Conservation (phyloP, 1,140 invertebrate genomes). For the Diabrotica undecimpunctata region DNA sequence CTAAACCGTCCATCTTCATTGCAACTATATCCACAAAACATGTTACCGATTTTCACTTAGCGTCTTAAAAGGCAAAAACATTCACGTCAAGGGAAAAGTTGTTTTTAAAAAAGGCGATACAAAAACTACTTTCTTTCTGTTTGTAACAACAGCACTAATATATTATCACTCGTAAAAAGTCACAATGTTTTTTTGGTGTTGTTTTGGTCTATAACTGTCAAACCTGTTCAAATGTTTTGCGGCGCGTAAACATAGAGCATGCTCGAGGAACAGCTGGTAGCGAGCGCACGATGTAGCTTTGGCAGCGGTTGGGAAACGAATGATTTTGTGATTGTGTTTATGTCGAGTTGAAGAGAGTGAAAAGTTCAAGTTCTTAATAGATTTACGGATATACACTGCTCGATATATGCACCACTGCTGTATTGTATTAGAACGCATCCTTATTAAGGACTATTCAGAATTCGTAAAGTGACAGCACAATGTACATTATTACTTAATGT, state of each 20-base stretch:
- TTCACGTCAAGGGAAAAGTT: conserved; percentile 14
- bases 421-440: too few relatives aligned
- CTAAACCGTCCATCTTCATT: conserved; percentile 2
- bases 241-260: background rate
- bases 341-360: conserved; percentile 1
- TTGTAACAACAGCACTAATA: background rate
- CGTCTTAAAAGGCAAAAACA: background rate
- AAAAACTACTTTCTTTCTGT: background rate
- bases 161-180: background rate
- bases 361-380: conserved; percentile 4
- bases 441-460: too few relatives aligned
- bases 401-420: background rate
- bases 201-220: background rate
- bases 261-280: background rate
- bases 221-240: background rate
- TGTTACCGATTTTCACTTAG: background rate
- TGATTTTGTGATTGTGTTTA: conserved; percentile 13
- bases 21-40: background rate
- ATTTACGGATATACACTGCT: conserved; percentile 9
- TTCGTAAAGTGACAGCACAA: too few relatives aligned
- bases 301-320: background rate
- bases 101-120: conserved; percentile 7
- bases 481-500: too few relatives aligned
- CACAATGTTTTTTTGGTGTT: background rate
- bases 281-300: background rate